A percentile compares a stretch with the other conserved stretches of the same genome.
Conservation (phyloP, 2,888 invertebrate genomes). For the Polietes domitor region DNA sequence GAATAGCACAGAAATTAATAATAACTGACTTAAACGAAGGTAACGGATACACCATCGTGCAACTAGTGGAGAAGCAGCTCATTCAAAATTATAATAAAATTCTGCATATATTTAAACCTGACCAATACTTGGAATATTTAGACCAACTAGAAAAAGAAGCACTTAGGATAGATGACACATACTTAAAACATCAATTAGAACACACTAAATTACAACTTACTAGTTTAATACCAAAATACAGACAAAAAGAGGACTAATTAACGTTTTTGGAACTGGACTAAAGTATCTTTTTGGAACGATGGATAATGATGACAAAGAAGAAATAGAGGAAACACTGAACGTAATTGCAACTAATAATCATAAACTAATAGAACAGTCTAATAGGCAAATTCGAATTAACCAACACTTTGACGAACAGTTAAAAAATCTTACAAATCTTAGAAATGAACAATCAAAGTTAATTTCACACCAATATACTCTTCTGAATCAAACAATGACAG, state of each 20-base stretch:
- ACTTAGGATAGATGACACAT: neutral
- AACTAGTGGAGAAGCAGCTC: neutral
- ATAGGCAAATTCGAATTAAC: constrained; percentile 13
- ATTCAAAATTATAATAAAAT: constrained; percentile 10
- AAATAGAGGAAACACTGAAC: neutral
- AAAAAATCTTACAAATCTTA: constrained; percentile 1
- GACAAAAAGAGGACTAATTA: constrained; percentile 17
- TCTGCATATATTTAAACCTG: constrained; percentile 5
- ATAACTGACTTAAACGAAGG: constrained; percentile 16
- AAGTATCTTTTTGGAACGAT: constrained; percentile 6
- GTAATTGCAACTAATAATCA: neutral
- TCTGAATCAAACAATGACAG: neutral
- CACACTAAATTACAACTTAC: neutral
- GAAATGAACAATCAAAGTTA: constrained; percentile 12
- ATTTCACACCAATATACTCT: neutral
- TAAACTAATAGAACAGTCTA: neutral
- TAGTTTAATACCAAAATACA: neutral
- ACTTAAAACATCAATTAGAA: neutral
- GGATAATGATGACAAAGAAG: neutral
- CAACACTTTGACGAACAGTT: constrained; percentile 11
- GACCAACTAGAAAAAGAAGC: neutral
- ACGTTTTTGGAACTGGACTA: constrained; percentile 20
- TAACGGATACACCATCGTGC: constrained; percentile 1
- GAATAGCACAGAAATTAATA: neutral
- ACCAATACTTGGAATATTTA: neutral